These are phyloP conservation scores for Oophaga sylvatica DNA, from an alignment of 2,797 vertebrate species.

Conservation along the genomic window DNA sequence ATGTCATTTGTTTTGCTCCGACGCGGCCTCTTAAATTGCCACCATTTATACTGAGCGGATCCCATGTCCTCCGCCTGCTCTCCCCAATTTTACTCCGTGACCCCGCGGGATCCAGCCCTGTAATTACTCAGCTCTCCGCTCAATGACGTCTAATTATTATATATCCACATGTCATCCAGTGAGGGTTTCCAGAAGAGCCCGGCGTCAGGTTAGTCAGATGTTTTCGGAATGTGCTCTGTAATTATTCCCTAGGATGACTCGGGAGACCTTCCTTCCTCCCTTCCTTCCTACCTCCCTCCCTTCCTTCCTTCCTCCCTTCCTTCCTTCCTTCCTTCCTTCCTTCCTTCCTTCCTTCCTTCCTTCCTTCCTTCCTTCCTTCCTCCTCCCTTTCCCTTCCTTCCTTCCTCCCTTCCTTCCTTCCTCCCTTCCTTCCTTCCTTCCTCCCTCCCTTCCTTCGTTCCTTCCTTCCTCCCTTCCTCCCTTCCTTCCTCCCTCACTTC, in stretches of 20 bases:
- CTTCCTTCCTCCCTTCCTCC: no score
- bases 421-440: no score
- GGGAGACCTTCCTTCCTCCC: no score
- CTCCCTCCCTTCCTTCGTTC: no score
- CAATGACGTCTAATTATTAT: slow-evolving; percentile 38
- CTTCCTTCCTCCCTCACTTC: no score
- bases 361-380: no score
- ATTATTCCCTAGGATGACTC: neutral
- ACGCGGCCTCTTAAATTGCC: neutral
- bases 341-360: no score
- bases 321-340: no score
- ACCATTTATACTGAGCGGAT: neutral
- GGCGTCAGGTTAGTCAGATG: slow-evolving; percentile 22
- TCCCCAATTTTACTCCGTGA: neutral
- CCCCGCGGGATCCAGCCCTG: neutral
- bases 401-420: no score
- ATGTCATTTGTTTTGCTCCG: neutral
- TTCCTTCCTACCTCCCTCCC: no score
- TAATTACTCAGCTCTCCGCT: slow-evolving; percentile 22
- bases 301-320: no score
- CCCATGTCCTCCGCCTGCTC: neutral
- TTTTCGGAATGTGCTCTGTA: slow-evolving; percentile 1
- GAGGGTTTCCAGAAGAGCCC: neutral
- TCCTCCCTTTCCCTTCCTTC: no score
- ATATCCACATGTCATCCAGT: slow-evolving; percentile 27